These are phyloP conservation scores for Rhyzopertha dominica DNA, from an alignment of 1,140 invertebrate species.

Conservation along the genomic window DNA sequence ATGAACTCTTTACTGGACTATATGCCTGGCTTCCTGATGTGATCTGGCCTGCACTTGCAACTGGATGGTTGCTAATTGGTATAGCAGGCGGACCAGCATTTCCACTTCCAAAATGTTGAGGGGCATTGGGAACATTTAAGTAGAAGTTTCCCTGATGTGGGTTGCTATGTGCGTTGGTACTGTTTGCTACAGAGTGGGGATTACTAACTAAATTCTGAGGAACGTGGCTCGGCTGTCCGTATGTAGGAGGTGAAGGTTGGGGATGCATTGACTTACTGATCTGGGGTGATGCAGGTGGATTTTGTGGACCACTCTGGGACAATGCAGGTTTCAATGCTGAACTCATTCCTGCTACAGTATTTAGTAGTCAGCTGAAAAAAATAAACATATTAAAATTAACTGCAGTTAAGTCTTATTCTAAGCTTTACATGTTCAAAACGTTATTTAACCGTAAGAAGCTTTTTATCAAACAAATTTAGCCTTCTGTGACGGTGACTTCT, in stretches of 20 bases:
- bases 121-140: conserved; percentile 25
- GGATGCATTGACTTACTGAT: conserved; percentile 31
- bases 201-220: conserved; percentile 31
- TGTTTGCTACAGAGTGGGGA: conserved; percentile 22
- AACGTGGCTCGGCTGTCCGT: conserved; percentile 28
- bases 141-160: conserved; percentile 28
- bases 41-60: conserved; percentile 21
- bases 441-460: no score
- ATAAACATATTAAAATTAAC: no score
- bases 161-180: conserved; percentile 21
- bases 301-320: conserved; percentile 47
- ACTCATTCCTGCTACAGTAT: no score
- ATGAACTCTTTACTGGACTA: conserved; percentile 19
- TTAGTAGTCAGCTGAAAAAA: no score
- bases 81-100: conserved; percentile 19
- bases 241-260: conserved; percentile 24
- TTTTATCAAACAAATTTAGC: no score
- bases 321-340: conserved; percentile 53
- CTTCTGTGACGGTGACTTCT: no score
- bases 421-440: no score
- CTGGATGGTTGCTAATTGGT: conserved; percentile 28
- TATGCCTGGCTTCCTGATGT: conserved; percentile 13
- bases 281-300: conserved; percentile 30
- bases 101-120: conserved; percentile 18
- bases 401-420: no score